A percentile compares a stretch with the other conserved stretches of the same genome.
Evolutionary conservation across 2,888 invertebrate genomes (phyloP).

Genomic region (Ceratothoa steindachneri): DNA sequence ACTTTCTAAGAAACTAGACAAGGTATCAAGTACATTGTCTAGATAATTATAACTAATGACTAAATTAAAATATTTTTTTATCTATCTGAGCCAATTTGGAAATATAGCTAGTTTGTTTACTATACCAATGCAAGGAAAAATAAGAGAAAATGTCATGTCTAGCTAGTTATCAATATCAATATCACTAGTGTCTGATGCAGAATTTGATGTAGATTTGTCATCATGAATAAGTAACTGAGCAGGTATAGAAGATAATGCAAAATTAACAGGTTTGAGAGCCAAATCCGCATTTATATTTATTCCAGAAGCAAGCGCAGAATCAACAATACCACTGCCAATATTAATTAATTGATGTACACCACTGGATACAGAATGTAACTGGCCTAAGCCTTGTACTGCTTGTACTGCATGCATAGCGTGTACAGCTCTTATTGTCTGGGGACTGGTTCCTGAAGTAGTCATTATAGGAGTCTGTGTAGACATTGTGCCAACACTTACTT

Average conservation of each 20-base stretch:
- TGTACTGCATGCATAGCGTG: slow-evolving; percentile 46
- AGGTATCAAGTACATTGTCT: neutral
- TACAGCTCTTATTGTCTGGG: slow-evolving; percentile 41
- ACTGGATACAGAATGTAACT: slow-evolving; percentile 32
- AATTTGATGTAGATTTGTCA: slow-evolving; percentile 38
- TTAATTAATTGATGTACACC: slow-evolving; percentile 37
- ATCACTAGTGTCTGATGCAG: slow-evolving; percentile 43
- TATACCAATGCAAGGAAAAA: no score
- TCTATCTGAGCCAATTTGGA: neutral
- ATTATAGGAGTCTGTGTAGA: slow-evolving; percentile 2
- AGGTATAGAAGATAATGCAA: slow-evolving; percentile 32
- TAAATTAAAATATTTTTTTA: neutral
- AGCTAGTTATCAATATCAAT: slow-evolving; percentile 41
- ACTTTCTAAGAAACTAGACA: neutral
- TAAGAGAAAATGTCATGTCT: no score
- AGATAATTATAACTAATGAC: no score
- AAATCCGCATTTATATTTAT: slow-evolving; percentile 30
- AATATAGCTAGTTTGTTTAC: no score
- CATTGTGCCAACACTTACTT: slow-evolving; percentile 8
- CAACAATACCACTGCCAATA: slow-evolving; percentile 31
- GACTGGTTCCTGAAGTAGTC: slow-evolving; percentile 10
- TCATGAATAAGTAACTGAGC: slow-evolving; percentile 38
- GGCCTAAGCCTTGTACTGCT: slow-evolving; percentile 40
- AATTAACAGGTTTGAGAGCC: slow-evolving; percentile 39
- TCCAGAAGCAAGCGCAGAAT: slow-evolving; percentile 21